Evolutionary conservation across 2,888 invertebrate genomes (phyloP), one percentile per base, ranked within the genome.

Genomic region (Amiota minor): DNA sequence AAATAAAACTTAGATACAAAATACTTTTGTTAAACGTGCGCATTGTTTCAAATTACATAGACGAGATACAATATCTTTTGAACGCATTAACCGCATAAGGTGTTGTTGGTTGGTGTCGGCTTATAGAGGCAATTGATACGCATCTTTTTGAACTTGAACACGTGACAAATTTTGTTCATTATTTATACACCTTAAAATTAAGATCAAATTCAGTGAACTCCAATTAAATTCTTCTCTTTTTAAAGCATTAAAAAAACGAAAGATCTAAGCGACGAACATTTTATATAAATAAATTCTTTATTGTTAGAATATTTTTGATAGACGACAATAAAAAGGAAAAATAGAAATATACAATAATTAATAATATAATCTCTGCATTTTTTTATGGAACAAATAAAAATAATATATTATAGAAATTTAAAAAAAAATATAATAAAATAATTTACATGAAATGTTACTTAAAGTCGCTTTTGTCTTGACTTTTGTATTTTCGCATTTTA

Each of bases 1-100:
- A 14, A 46, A 35, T 20, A 67, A 59, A 47, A 16, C 35, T 55
- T 59, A 50, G 53, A 72, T 50, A 50, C 35, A 35, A 35, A 35
- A 35, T 35, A 35, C 35, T 35, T 35, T 35, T 35, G 35, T 35
- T 35, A 35, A 35, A 35, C 16, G 77, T 69, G 70, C 79, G 75
- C 80, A 82, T 83, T 85, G 85, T 85, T 80, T 83, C 82, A 80
- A 83, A 83, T 85, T 83, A 83, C 84, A 83, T 76, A 35, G 35
- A 35, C 35, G 35, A 35, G 35, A 35, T 35, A 35, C 18, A 84
- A 78, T 78, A 78, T 78, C 73, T 74, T 76, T 78, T 74, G 69
- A 53, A 59, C 53, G 50, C 18, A 50, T 18, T 35, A 35, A 35
- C 35, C 35, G 35, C 35, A 35, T 35, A 35, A 6, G 35, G 35